A percentile compares a stretch with the other conserved stretches of the same genome.
Evolutionary conservation across 2,888 invertebrate genomes (phyloP).

Genomic region (Acleris sparsana): DNA sequence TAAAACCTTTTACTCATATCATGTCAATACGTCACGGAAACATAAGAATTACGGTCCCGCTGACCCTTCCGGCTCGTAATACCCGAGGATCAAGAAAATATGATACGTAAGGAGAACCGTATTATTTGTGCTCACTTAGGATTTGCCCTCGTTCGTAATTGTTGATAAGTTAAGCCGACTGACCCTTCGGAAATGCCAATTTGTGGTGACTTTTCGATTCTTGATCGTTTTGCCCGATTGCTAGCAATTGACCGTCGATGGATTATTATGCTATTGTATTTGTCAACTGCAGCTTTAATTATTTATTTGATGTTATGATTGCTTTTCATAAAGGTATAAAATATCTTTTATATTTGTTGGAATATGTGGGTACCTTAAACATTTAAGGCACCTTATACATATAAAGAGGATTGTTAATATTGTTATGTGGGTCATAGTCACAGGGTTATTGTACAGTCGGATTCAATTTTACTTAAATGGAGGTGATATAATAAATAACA

Average conservation of each 20-base stretch:
- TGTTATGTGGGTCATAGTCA: too few relatives aligned
- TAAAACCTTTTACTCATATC: constrained; percentile 63
- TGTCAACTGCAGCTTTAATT: constrained; percentile 10
- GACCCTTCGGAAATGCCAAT: constrained; percentile 74
- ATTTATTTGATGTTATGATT: not conserved
- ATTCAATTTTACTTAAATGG: too few relatives aligned
- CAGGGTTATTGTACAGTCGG: too few relatives aligned
- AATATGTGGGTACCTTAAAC: too few relatives aligned
- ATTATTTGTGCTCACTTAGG: constrained; percentile 80
- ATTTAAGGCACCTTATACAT: too few relatives aligned
- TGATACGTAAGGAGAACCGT: constrained; percentile 70
- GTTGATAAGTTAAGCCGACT: constrained; percentile 70
- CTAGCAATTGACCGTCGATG: constrained; percentile 23
- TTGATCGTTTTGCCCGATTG: constrained; percentile 49
- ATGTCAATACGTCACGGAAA: constrained; percentile 57
- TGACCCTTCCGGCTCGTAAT: constrained; percentile 76
- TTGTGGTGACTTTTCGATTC: constrained; percentile 67
- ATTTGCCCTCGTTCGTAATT: constrained; percentile 60
- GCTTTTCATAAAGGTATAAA: too few relatives aligned
- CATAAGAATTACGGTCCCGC: constrained; percentile 59
- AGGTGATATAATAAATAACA: too few relatives aligned
- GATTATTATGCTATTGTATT: constrained; percentile 26
- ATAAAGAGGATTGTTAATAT: too few relatives aligned
- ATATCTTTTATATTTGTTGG: too few relatives aligned
- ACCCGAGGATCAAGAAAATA: constrained; percentile 76